Conservation (phyloP, 2,888 invertebrate genomes). For the Agrochola macilenta region DNA sequence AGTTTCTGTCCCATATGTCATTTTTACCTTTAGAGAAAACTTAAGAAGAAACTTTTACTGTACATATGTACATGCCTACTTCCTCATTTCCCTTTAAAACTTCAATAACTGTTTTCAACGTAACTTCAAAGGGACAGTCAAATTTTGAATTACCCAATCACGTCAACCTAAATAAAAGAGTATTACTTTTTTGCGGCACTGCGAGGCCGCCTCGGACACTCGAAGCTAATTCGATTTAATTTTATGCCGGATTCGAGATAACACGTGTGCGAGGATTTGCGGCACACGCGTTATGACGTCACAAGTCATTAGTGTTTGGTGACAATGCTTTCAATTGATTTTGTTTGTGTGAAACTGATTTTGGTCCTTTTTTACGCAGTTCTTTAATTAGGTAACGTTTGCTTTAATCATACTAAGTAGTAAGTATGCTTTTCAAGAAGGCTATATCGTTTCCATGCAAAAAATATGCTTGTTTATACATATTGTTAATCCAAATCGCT, state of each 20-base stretch:
- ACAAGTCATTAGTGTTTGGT: constrained; percentile 40
- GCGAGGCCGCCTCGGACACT: not conserved
- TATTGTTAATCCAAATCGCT: too few species aligned
- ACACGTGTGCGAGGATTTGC: constrained; percentile 76
- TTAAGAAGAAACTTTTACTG: not conserved
- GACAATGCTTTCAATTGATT: constrained; percentile 21
- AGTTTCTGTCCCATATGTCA: not conserved
- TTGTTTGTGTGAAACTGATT: not conserved
- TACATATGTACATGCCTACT: not conserved
- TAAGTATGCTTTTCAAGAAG: not conserved
- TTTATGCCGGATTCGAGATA: constrained; percentile 92
- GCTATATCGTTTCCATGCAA: not conserved
- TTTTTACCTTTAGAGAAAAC: not conserved
- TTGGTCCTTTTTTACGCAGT: not conserved
- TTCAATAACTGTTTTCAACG: constrained; percentile 6
- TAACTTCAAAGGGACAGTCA: constrained; percentile 13
- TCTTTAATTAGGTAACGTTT: not conserved
- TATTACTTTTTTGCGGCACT: constrained; percentile 27
- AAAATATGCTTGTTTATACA: too few species aligned
- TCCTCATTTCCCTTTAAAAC: not conserved
- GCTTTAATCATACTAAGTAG: not conserved
- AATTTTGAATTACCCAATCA: constrained; percentile 26
- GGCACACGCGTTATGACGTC: constrained; percentile 40
- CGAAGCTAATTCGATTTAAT: constrained; percentile 90
- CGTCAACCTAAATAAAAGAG: constrained; percentile 3